phyloP scores from a whole-genome alignment of 2,797 vertebrate species.

The Choloepus didactylus region DNA sequence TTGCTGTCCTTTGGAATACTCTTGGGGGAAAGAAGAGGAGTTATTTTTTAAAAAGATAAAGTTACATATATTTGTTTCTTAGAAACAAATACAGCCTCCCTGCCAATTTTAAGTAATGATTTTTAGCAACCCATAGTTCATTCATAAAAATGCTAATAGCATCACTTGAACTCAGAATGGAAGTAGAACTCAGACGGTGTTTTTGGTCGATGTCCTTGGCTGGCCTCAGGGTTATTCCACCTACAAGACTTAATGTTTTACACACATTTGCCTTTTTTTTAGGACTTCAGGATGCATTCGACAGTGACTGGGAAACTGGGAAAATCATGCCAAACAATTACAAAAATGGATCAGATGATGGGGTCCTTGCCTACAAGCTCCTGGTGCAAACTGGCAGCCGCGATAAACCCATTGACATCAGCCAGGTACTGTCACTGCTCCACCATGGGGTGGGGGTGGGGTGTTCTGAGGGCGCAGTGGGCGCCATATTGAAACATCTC shows the following conservation, averaged over 20 bases:
- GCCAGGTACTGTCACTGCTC: conserved; percentile 89
- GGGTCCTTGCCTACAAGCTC: conserved; percentile 97
- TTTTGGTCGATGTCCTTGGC: background rate
- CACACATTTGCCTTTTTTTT: conserved; percentile 58
- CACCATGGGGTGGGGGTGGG: fast-evolving
- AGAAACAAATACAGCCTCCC: background rate
- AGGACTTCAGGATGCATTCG: conserved; percentile 98
- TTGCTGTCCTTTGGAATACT: background rate
- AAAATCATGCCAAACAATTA: conserved; percentile 95
- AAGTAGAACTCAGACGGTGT: background rate
- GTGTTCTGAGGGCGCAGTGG: fast-evolving
- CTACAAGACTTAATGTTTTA: background rate
- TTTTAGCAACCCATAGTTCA: background rate
- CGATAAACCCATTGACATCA: conserved; percentile 95
- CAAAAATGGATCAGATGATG: conserved; percentile 96
- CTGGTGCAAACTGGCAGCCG: conserved; percentile 96
- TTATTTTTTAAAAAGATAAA: background rate
- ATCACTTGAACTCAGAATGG: background rate
- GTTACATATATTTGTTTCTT: background rate
- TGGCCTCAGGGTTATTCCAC: background rate
- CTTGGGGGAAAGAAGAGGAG: too few relatives aligned
- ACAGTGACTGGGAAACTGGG: conserved; percentile 96
- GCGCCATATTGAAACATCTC: background rate
- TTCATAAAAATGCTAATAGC: background rate
- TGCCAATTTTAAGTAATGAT: background rate